Evolutionary conservation across 1,140 invertebrate genomes (phyloP), one percentile per base, ranked within the genome.

Genomic region (Drosophila obscura): DNA sequence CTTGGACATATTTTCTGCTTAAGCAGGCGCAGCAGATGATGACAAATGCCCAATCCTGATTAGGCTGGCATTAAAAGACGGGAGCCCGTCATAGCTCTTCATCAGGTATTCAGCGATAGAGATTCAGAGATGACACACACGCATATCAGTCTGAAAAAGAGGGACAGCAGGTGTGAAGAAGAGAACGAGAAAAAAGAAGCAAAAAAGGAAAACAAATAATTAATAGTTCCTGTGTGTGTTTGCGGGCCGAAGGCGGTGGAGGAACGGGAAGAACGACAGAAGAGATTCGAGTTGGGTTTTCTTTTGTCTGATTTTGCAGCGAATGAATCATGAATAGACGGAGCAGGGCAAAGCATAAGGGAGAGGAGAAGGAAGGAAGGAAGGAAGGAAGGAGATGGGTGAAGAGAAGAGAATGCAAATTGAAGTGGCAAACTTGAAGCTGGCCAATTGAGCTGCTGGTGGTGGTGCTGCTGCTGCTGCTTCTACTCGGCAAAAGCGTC

Each of bases 251-350:
- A 39, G 15, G 39, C 16, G 22, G n/a, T 7, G 24, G 15, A 26
- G 26, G 13, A 46, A 31, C 43, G 51, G 43, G 16, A 16, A 60
- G 60, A 61, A 44, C 61, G 51, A 39, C 50, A 50, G 41, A 49
- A 39, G 11, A 39, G 35, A 11, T 35, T 11, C 31, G 31, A 35
- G 31, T 35, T 35, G 31, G 9, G 9, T 35, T 64, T 49, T 58
- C 72, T 48, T 55, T 60, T 51, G 45, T 56, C 41, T 53, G 51
- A 35, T 35, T 50, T 58, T 52, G 43, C 22, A 50, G 55, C 73
- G 78, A 85, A 88, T 87, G 75, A 82, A 88, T 82, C 78, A 87
- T 87, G 82, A 82, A 88, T 82, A 58, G 53, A 35, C 61, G 76
- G 11, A 41, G 8, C 11, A 52, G 28, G 26, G 35, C 3, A 43